Base-by-base conservation (phyloP, 2,888 invertebrate genomes). In the Magallana nippona region DNA sequence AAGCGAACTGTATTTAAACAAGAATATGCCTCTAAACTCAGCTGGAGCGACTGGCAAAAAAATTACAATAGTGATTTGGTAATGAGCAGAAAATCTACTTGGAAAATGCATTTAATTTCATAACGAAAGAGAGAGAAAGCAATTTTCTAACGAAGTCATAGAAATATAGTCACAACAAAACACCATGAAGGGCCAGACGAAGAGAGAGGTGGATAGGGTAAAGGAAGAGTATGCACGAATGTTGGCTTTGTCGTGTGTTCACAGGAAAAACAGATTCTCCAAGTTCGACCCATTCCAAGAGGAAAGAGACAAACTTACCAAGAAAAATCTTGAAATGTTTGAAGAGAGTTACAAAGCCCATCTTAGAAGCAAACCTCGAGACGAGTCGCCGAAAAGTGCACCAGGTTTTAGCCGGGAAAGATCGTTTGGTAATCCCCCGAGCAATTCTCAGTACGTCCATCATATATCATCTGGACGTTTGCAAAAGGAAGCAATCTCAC, bases 271-370 rank as follows among this genome's bases (percentile, higher is more conserved):
- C 17, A 58, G 57, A 15, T 80, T 80, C 27, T 17, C 56, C n/a
- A 80, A 58, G 17, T 13, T 22, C 22, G 56, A 80, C 17, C 22
- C 56, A 1, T 17, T 27, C 13, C 15, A 32, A 15, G 80, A 80
- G n/a, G 57, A 80, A 27, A 80, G 80, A 13, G 57, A 58, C 57
- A 57, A 57, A 57, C 80, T 58, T 19, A 58, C 32, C 5, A 57
- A 58, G 27, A 57, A 80, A 57, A 80, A 58, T 27, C 57, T 80
- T 19, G 80, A 32, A 32, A 80, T 57, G 58, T 78, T 78, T 22
- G 80, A 80, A 58, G 32, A 58, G 22, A 32, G 80, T 32, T 80
- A 80, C 27, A 57, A 80, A 58, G 57, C 55, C 22, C 80, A 80
- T 57, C 19, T 17, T n/a, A 57, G 80, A 10, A 27, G 27, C 11